Base-by-base conservation (phyloP, 2,888 invertebrate species). In the Aleiodes alternator region DNA sequence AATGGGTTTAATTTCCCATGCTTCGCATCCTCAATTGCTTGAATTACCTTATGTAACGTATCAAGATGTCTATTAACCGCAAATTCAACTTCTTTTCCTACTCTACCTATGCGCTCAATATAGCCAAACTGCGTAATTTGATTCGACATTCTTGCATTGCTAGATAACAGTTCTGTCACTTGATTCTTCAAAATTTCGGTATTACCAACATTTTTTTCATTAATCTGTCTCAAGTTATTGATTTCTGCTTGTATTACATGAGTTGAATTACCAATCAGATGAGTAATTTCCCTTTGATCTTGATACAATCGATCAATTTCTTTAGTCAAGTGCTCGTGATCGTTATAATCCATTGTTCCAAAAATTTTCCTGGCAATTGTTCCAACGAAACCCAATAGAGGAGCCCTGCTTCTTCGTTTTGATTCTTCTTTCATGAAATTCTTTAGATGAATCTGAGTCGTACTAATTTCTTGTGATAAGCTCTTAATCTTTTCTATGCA, bases 1-100 rank as follows among this genome's bases (percentile, higher is more conserved):
- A 2, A 56, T 56, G 9, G 56, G 56, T 16, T 56, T 16, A 56
- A 23, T 16, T 56, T 56, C 14, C 56, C 56, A 23, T 56, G 56
- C 8, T 23, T 56, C 3, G 56, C 56, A 29, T 56, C 56, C 14
- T 56, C 56, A 29, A 56, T 23, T 23, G 56, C 53, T 8, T 53
- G 53, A 6, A 53, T n/a, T 8, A n/a, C 14, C 11, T 14, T 14
- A 16, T 53, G 53, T 3, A 29, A 11, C 0, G 29, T 56, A 9
- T 56, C 56, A 9, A 23, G 9, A 11, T 56, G 7, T 56, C 23
- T 56, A 11, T 9, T 8, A 14, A 14, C 56, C 9, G 23, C 29
- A 23, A 6, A 29, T 23, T 56, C 56, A 6, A 29, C 29, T 29
- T 56, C 56, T 11, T 29, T 56, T 56, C 23, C 56, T 8, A 56